Evolutionary conservation across 2,888 invertebrate species (phyloP), one percentile per base, ranked within the genome.

Genomic region (Coecobrya sp.): DNA sequence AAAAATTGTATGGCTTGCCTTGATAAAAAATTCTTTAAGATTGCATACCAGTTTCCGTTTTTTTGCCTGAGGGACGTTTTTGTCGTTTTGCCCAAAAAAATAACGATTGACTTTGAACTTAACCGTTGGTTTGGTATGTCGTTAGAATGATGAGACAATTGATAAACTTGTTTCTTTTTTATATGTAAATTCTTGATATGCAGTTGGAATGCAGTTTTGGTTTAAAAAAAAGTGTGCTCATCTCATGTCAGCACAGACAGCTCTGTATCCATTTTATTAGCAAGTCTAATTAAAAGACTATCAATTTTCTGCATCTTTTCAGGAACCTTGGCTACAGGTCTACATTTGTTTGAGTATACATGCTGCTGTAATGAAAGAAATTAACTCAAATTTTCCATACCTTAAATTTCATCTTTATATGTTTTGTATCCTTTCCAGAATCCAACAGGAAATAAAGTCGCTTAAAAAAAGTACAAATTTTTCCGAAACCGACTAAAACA

Each of bases 211-310:
- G n/a, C n/a, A n/a, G n/a, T n/a, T n/a, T n/a, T n/a, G n/a, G n/a
- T n/a, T n/a, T 68, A 30, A 68, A 13, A 25, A 68, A 68, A 68
- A 16, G n/a, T n/a, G n/a, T n/a, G n/a, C n/a, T n/a, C n/a, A n/a
- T n/a, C n/a, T n/a, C 5, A 27, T 30, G 68, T 65, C 55, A 5
- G 52, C 52, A 19, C 19, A n/a, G 16, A 16, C 59, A 59, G 19
- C 59, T 13, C 0, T 22, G 1, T 59, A 2, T 62, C n/a, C 25
- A 8, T 65, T 27, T 65, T 65, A 65, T 65, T 65, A 65, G 65
- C 65, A 65, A 65, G 27, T 65, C 65, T 65, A 65, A 65, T 65
- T 65, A 65, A 27, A 16, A 30, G 65, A 65, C n/a, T 19, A 65
- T 27, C 65, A 0, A 62, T 30, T 27, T 30, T 65, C 19, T 55